Evolutionary conservation across 2,797 vertebrate species (phyloP), one percentile per base, ranked within the genome.

Genomic region (Simalia tracyae): DNA sequence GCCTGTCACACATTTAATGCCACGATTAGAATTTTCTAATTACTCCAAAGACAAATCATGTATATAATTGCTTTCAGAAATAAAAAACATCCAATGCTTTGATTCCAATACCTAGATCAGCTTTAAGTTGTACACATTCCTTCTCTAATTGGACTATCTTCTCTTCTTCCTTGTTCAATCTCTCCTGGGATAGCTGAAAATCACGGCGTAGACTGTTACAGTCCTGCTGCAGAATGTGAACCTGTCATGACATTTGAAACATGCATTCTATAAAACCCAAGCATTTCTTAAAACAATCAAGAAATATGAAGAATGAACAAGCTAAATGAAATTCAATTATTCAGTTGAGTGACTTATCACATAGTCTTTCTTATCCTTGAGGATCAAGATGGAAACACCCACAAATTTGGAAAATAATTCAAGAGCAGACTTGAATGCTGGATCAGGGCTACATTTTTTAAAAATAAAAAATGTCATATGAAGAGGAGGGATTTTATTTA

Each of bases 141-240:
- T 94, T 81, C 68, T 98, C 96, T 91, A 98, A 89, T 4, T 94
- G 90, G 66, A 87, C 91, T 81, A 96, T 95, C 92, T 92, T 96
- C 59, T 95, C 94, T 7, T 96, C 92, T 87, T 97, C 97, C 76
- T 96, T 91, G 36, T 93, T 93, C 90, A 98, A 92, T 31, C 94
- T 96, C 66, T 94, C 96, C 76, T 84, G 93, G 64, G 94, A 92
- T 31, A 92, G 90, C 91, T 97, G 96, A 57, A 96, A 92, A 12
- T 97, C 96, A 87, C 26, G 94, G 3, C 1, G 89, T 11, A 98
- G 93, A 26, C 94, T 87, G 15, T 95, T 89, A 93, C 97, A 97
- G 56, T 97, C 95, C 86, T 96, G 94, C 92, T 98, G 97, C 76
- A 98, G 93, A 90, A 94, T 56, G 36, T 97, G 96, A 46, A 98